phyloP scores from a whole-genome alignment of 2,797 vertebrate species.

The Sebastes variabilis region DNA sequence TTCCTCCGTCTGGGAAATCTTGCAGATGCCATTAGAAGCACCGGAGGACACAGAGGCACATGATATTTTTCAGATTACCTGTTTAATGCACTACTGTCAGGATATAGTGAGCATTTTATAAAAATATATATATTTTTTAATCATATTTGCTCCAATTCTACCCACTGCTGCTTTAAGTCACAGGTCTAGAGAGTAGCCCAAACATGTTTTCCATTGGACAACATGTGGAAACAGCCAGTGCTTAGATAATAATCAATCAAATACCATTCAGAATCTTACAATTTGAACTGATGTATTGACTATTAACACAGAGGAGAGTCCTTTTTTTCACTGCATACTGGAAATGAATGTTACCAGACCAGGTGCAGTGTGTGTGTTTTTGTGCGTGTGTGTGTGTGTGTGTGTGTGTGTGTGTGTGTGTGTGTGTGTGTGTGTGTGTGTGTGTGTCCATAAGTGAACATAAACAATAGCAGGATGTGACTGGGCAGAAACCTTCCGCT shows the following conservation, averaged over 20 bases:
- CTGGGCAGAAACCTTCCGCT: slow-evolving; percentile 57
- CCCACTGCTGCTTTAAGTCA: neutral
- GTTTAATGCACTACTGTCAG: no score
- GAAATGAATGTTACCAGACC: slow-evolving; percentile 13
- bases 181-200: neutral
- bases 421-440: neutral
- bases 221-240: neutral
- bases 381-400: no score
- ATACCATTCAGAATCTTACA: neutral
- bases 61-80: no score
- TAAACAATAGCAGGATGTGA: slow-evolving; percentile 79
- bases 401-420: no score
- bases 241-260: neutral
- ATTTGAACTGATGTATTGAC: neutral
- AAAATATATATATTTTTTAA: no score
- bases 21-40: no score
- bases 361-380: slow-evolving; percentile 23
- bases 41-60: no score
- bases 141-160: no score
- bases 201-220: neutral
- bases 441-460: slow-evolving; percentile 23
- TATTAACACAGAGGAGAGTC: neutral
- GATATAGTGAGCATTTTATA: no score
- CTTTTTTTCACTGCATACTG: neutral
- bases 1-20: no score